A percentile compares a stretch with the other conserved stretches of the same genome.
These are phyloP conservation scores for Isichthys henryi DNA, from an alignment of 2,113 vertebrate species.

Conservation along the genomic window DNA sequence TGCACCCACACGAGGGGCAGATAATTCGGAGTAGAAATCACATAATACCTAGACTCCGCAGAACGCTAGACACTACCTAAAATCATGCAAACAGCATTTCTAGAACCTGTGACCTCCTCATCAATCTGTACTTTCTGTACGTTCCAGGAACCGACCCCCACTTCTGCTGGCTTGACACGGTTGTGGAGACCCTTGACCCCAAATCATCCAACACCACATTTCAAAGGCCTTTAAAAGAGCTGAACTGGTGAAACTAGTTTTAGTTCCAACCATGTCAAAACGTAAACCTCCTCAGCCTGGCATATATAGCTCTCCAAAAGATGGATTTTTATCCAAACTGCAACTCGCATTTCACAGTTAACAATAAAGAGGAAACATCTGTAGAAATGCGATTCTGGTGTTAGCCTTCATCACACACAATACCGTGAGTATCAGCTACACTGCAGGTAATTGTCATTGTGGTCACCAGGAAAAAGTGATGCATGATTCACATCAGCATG, in stretches of 20 bases:
- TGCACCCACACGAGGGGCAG: neutral
- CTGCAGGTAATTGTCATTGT: neutral
- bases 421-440: neutral
- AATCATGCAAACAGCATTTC: neutral
- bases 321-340: slow-evolving; percentile 7
- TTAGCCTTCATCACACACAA: neutral
- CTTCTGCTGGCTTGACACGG: neutral
- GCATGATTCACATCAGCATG: neutral
- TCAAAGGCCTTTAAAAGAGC: neutral
- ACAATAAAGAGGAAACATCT: slow-evolving; percentile 19
- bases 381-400: neutral
- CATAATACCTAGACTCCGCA: neutral
- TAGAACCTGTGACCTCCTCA: neutral
- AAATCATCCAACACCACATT: neutral
- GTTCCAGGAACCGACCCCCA: neutral
- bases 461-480: neutral
- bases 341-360: neutral
- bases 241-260: neutral
- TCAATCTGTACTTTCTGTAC: neutral
- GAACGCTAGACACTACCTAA: neutral
- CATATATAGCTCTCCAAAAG: neutral
- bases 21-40: neutral
- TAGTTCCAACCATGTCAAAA: neutral
- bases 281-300: neutral
- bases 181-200: neutral